Base-by-base conservation (phyloP, 2,797 vertebrate species). In the Triplophysa bombifrons region DNA sequence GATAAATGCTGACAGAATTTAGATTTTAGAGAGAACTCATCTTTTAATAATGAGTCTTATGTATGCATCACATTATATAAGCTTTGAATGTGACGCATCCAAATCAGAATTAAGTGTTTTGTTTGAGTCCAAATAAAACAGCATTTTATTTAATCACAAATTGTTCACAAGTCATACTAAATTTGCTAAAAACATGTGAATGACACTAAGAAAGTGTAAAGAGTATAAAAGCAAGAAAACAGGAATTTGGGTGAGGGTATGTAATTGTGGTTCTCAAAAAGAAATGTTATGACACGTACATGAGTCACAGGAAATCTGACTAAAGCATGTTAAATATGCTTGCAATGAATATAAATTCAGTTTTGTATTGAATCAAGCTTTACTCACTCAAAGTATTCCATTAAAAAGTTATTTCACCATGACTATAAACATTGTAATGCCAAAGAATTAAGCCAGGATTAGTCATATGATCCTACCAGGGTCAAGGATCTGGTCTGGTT, bases 371-470 rank as follows among this genome's bases (percentile, higher is more conserved):
- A 81, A 53, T 83, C 72, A 64, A 64, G 56, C 53, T 41, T 55
- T 53, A 30, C 27, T 61, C 13, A 16, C 22, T 60, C 5, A 25
- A 41, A 76, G 38, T 60, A 61, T 25, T 83, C 63, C 66, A 73
- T 46, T 69, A 16, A 72, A 22, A 30, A 13, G n/a, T 82, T 81
- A 88, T 85, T 87, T 85, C 41, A 48, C 72, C 74, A 76, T 76
- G 53, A 88, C 76, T 81, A 70, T 83, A 72, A 80, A 75, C 85
- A 90, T 88, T 88, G 85, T 90, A 85, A 90, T 90, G 88, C 87
- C 84, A 83, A 87, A 86, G 89, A 90, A 90, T 92, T 87, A 92
- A 89, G 63, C 82, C 84, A 88, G 81, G 56, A 86, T 89, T 88
- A 89, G 85, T 86, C 85, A 89, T 86, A 88, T 86, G 87, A 89